phyloP scores from a whole-genome alignment of 2,113 vertebrate genomes.

The Irena cyanogastra region DNA sequence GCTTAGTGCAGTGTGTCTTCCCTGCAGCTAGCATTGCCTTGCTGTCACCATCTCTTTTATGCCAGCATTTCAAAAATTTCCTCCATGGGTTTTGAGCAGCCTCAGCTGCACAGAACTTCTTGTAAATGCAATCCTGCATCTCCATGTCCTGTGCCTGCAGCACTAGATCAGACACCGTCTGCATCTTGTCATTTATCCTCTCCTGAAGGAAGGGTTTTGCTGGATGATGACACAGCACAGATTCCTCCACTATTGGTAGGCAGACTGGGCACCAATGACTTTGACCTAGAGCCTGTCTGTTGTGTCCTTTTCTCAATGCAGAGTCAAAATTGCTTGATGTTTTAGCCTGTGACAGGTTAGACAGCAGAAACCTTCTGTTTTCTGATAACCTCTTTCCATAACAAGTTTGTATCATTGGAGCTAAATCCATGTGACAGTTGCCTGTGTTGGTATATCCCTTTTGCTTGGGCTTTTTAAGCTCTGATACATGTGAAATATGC shows the following conservation, averaged over 20 bases:
- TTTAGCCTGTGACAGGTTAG: not conserved
- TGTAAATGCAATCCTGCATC: not conserved
- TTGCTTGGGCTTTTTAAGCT: not conserved
- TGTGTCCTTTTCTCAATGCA: not conserved
- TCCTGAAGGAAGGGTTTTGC: not conserved
- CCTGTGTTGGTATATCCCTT: not conserved
- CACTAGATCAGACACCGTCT: not conserved
- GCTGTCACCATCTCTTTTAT: not conserved
- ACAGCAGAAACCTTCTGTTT: not conserved
- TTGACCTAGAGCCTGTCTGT: not conserved
- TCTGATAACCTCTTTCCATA: not conserved
- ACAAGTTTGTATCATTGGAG: not conserved
- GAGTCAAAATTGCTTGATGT: not conserved
- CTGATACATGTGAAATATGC: not conserved
- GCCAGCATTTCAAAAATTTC: constrained; percentile 23
- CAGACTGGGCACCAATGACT: not conserved
- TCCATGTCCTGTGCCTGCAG: not conserved
- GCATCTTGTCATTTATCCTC: not conserved
- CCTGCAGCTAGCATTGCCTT: not conserved
- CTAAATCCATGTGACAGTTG: not conserved
- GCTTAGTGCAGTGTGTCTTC: not conserved
- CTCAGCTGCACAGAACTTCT: not conserved
- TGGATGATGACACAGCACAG: not conserved
- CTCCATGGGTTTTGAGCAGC: not conserved
- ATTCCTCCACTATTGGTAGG: not conserved